A percentile compares a stretch with the other conserved stretches of the same genome.
phyloP scores from a whole-genome alignment of 2,888 invertebrate species.

The Temnothorax unifasciatus region DNA sequence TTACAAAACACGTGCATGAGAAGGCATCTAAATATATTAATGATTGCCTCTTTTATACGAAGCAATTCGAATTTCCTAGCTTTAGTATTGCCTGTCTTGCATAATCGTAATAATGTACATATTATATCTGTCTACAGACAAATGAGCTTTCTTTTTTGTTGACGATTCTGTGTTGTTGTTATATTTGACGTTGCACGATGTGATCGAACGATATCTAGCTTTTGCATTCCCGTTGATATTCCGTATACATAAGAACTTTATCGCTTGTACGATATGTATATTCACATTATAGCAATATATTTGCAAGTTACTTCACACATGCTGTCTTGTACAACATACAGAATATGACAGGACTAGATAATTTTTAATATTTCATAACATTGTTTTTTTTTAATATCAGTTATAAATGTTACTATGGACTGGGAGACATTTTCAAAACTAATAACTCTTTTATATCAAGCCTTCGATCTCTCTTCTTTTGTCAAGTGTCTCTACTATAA shows the following conservation, averaged over 20 bases:
- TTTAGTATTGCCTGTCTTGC: conserved; percentile 37
- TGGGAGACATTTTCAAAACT: conserved; percentile 1
- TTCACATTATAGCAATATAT: not conserved
- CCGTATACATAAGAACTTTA: not conserved
- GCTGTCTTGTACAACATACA: conserved; percentile 12
- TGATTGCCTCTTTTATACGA: conserved; percentile 21
- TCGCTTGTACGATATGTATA: not conserved
- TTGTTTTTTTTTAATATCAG: not conserved
- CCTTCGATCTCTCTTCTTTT: not conserved
- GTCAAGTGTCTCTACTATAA: not conserved
- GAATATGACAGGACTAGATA: not conserved
- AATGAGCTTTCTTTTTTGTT: conserved; percentile 11
- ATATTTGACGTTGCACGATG: conserved; percentile 45
- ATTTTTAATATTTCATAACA: not conserved
- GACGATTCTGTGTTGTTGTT: conserved; percentile 28
- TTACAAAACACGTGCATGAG: conserved; percentile 44
- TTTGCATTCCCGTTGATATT: conserved; percentile 2
- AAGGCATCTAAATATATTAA: conserved; percentile 37
- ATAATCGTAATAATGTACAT: conserved; percentile 45
- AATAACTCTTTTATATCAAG: not conserved
- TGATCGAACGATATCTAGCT: conserved; percentile 25
- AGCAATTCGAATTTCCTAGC: conserved; percentile 35
- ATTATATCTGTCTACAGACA: conserved; percentile 39
- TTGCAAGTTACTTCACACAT: conserved; percentile 12
- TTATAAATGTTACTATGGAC: not conserved